Conservation (phyloP, 2,113 vertebrate genomes). For the Dryoscopus gambensis region DNA sequence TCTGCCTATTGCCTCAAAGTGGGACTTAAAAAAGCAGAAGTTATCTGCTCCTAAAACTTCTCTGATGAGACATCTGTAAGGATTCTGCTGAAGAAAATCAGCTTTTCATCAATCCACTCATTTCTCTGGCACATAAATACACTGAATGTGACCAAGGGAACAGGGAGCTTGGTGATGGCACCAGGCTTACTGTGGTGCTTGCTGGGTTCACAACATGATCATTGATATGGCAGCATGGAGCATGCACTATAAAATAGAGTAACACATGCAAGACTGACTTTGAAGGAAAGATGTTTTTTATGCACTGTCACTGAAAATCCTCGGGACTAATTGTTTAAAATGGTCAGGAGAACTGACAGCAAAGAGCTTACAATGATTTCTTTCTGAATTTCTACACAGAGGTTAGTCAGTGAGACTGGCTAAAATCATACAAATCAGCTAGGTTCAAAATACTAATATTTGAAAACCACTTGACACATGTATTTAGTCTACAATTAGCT, state of each 20-base stretch:
- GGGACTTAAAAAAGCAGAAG: neutral
- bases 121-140: neutral
- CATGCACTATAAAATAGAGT: neutral
- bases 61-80: neutral
- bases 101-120: neutral
- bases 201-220: neutral
- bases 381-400: neutral
- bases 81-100: neutral
- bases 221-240: accelerated
- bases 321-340: neutral
- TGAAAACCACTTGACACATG: neutral
- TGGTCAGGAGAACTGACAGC: neutral
- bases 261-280: accelerated
- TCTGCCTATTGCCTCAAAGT: neutral
- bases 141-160: neutral
- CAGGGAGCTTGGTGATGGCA: neutral
- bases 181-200: neutral
- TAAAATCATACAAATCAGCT: neutral
- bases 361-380: neutral
- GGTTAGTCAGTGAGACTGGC: neutral
- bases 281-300: neutral
- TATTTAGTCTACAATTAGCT: neutral
- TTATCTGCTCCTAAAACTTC: neutral
- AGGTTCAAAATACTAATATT: neutral
- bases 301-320: neutral